Conservation (phyloP, 2,113 vertebrate species). For the Chloropsis hardwickii region DNA sequence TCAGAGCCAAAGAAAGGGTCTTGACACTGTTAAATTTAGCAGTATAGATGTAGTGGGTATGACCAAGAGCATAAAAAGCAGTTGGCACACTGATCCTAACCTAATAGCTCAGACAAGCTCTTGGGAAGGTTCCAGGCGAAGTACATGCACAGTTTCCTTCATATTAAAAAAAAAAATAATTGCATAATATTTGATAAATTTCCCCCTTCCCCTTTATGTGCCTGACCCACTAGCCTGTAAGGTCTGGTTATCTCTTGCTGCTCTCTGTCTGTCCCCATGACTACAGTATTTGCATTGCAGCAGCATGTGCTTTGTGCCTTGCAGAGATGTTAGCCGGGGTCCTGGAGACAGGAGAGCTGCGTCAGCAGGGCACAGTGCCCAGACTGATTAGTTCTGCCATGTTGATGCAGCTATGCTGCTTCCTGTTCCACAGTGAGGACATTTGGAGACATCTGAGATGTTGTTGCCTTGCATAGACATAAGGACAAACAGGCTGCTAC, state of each 20-base stretch:
- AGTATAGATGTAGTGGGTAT: not conserved
- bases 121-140: not conserved
- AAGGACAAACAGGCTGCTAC: slow-evolving; percentile 44
- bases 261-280: slow-evolving; percentile 42
- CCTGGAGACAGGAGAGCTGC: slow-evolving; percentile 41
- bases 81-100: not conserved
- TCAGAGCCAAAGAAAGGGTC: not conserved
- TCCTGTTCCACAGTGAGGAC: not conserved
- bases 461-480: not conserved
- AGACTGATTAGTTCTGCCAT: slow-evolving; percentile 59
- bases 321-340: slow-evolving; percentile 31
- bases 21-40: slow-evolving; percentile 28
- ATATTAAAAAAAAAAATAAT: not conserved
- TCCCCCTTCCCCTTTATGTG: not conserved
- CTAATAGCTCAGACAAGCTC: not conserved
- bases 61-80: not conserved
- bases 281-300: slow-evolving; percentile 43
- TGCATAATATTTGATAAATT: not conserved
- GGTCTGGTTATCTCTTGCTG: slow-evolving; percentile 1
- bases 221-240: not conserved
- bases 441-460: slow-evolving; percentile 20
- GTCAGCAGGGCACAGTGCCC: slow-evolving; percentile 46
- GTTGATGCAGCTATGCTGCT: slow-evolving; percentile 31
- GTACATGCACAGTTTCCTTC: not conserved
- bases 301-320: slow-evolving; percentile 18